Base-by-base conservation (phyloP, 2,797 vertebrate species). In the Vireo griseus region DNA sequence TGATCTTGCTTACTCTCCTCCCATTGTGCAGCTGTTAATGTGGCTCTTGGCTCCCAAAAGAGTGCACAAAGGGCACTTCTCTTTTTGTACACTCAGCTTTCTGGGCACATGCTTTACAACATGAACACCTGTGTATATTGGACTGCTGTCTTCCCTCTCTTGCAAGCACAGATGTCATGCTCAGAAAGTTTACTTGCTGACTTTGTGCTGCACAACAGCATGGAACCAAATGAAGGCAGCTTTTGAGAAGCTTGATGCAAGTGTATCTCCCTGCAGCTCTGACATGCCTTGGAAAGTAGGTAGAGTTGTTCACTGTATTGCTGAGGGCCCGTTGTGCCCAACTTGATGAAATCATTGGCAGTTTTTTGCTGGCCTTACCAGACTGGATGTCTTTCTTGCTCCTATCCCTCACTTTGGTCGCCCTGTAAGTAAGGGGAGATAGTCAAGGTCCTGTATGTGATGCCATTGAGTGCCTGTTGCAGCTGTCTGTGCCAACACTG, bases 21-120 rank as follows among this genome's bases (percentile, higher is more conserved):
- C 0, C 48, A 5, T 55, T 55, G 58, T 66, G 62, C 92, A 96
- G 87, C 89, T 97, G 95, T 75, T 90, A 45, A 51, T 66, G 58
- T 75, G 73, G 44, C 94, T 83, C 26, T 48, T 35, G 55, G 76
- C 47, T 94, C 89, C 91, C 94, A 31, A 50, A 83, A 76, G 75
- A 78, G 26, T n/a, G 50, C 73, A 78, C 39, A 81, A 88, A 94
- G 76, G 69, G 29, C 68, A 39, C 62, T 42, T 85, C 65, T 77
- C 63, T 86, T 84, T 94, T 62, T 83, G 84, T 78, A 37, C 40
- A 44, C 50, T 91, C 95, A 94, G 92, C 92, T 94, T 90, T 96
- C 25, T 4, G 2, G 84, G 51, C 42, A 71, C 68, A 42, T 65
- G 71, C 86, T 91, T 85, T 89, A 37, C 77, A 73, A 18, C 29